phyloP scores from a whole-genome alignment of 2,888 invertebrate species.

The Agrotis exclamationis region DNA sequence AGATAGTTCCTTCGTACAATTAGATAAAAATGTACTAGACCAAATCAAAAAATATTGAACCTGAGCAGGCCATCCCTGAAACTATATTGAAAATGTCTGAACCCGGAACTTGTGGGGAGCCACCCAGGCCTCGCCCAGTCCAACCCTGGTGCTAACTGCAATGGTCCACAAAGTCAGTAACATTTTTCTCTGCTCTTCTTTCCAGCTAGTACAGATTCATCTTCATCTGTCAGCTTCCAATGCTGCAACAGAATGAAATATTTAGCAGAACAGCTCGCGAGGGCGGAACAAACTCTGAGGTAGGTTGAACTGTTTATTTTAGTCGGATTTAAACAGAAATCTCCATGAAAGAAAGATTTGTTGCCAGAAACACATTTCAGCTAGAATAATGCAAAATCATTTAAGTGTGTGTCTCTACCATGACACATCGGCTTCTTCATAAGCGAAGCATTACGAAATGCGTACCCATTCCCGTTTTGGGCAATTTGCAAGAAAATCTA shows the following conservation, averaged over 20 bases:
- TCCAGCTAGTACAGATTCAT: conserved; percentile 47
- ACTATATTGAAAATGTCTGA: no score
- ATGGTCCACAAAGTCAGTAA: background rate
- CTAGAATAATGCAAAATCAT: background rate
- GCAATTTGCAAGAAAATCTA: background rate
- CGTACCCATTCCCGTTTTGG: no score
- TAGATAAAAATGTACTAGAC: no score
- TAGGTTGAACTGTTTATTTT: conserved; percentile 53
- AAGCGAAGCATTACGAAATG: background rate
- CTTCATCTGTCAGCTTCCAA: conserved; percentile 74
- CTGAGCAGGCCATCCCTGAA: no score
- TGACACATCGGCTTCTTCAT: background rate
- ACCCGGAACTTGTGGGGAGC: no score
- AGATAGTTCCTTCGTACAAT: no score
- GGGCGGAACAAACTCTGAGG: conserved; percentile 81
- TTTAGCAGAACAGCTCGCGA: conserved; percentile 78
- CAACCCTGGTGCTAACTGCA: background rate
- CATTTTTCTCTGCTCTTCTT: background rate
- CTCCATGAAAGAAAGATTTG: background rate
- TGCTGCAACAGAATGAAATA: conserved; percentile 81
- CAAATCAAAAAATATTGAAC: no score
- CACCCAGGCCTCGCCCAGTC: no score
- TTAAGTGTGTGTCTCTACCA: background rate
- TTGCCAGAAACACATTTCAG: background rate
- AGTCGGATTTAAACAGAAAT: background rate